phyloP scores from a whole-genome alignment of 2,797 vertebrate species.

The Galago senegalensis region DNA sequence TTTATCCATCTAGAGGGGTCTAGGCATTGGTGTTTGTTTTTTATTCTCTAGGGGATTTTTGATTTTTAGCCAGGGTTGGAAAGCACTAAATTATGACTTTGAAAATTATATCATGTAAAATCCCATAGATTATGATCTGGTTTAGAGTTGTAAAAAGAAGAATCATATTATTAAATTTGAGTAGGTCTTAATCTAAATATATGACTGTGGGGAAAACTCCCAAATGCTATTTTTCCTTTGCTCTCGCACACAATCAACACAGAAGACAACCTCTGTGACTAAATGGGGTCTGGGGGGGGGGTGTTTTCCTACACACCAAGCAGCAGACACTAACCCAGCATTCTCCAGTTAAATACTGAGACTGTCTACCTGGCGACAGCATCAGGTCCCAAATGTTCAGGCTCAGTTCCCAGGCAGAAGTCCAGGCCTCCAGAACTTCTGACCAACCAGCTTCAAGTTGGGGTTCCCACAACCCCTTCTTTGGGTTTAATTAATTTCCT shows the following conservation, averaged over 20 bases:
- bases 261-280: neutral
- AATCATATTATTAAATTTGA: slow-evolving; percentile 31
- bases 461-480: no score
- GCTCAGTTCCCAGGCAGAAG: no score
- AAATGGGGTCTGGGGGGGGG: neutral
- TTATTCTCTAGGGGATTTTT: slow-evolving; percentile 38
- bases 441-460: no score
- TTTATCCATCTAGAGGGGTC: neutral
- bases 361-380: no score
- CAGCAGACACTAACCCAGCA: no score
- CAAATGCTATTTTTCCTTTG: no score
- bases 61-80: slow-evolving; percentile 22
- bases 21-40: neutral
- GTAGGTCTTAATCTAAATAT: slow-evolving; percentile 47
- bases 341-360: no score
- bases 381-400: no score
- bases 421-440: no score
- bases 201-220: neutral
- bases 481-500: no score
- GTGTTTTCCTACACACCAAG: no score
- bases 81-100: slow-evolving; percentile 44
- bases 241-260: no score
- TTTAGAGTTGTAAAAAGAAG: slow-evolving; percentile 32
- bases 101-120: slow-evolving; percentile 55
- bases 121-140: slow-evolving; percentile 28